Base-by-base conservation (phyloP, 2,797 vertebrate species). In the Danio albolineatus region DNA sequence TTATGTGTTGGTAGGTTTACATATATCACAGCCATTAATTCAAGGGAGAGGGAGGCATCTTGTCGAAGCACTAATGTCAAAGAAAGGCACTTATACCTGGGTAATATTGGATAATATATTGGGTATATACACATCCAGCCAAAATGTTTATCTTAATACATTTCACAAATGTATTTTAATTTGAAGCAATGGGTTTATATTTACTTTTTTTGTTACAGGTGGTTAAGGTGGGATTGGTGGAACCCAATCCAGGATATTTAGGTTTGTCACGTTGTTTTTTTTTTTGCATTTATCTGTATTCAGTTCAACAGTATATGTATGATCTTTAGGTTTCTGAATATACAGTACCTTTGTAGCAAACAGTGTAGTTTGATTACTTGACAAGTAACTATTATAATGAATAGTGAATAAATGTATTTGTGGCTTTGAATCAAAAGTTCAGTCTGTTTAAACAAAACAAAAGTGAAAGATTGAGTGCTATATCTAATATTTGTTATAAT, bases 141-240 rank as follows among this genome's bases (percentile, higher is more conserved):
- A 28, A 60, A 60, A 16, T 6, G n/a, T 38, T 14, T 39, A 59
- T 7, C 2, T 0, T 28, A 39, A 60, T 2, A 41, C 7, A 59
- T 41, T 41, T 38, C 2, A 38, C n/a, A 19, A n/a, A 6, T 10
- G 17, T 2, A 12, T 13, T 49, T 38, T 49, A 0, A 48, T 65
- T 46, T 57, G 10, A 3, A n/a, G 7, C 75, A 1, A 43, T 19
- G 44, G 9, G 12, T 28, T 28, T 28, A 28, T 28, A 28, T 28
- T 3, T 28, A 21, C 21, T 51, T 78, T 43, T 69, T 8, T 74
- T 75, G 36, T 28, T 43, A 43, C 89, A 95, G 95, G 92, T 95
- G 75, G 95, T 95, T 76, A 95, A 95, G 86, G 94, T 95, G 75
- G 94, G 95, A 41, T 89, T 95, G 39, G 93, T 95, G 53, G 95